These are phyloP conservation scores for Stylophora pistillata DNA, from an alignment of 64 coral and sea anemone genomes.

Conservation along the genomic window DNA sequence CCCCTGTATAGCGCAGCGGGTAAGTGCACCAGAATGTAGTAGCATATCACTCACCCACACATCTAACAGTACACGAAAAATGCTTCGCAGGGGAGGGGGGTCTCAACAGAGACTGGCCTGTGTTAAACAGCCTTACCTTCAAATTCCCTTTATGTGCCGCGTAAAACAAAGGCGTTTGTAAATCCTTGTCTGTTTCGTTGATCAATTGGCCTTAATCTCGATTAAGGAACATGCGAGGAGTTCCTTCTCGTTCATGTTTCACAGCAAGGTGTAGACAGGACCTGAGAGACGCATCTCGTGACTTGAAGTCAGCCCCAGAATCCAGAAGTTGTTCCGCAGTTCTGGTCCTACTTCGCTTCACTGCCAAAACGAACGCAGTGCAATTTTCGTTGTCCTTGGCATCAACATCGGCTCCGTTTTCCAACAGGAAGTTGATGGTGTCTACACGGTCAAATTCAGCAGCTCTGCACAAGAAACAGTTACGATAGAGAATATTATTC, in stretches of 20 bases:
- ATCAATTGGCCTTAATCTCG: constrained; percentile 11
- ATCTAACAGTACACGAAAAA: not conserved
- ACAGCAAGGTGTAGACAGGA: constrained; percentile 74
- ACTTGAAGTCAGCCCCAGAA: constrained; percentile 52
- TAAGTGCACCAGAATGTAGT: no score
- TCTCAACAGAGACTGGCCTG: no score
- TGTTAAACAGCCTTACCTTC: not conserved
- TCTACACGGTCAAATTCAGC: constrained; percentile 33
- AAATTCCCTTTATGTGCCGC: not conserved
- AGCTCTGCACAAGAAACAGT: constrained; percentile 29
- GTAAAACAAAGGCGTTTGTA: constrained; percentile 5
- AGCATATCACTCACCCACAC: no score
- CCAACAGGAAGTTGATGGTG: constrained; percentile 26
- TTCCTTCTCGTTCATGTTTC: constrained; percentile 38
- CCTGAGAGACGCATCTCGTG: constrained; percentile 56
- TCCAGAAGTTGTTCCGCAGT: constrained; percentile 54
- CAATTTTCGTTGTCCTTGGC: constrained; percentile 38
- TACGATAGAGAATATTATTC: no score
- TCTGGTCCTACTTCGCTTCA: constrained; percentile 38
- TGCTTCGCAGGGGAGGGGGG: not conserved
- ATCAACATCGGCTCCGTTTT: constrained; percentile 24
- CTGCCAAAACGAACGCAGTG: constrained; percentile 65
- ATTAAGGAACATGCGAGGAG: constrained; percentile 51
- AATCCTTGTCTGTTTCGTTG: constrained; percentile 60
- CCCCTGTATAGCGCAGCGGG: no score